Evolutionary conservation across 2,113 vertebrate genomes (phyloP).

Genomic region (Etheostoma cragini): DNA sequence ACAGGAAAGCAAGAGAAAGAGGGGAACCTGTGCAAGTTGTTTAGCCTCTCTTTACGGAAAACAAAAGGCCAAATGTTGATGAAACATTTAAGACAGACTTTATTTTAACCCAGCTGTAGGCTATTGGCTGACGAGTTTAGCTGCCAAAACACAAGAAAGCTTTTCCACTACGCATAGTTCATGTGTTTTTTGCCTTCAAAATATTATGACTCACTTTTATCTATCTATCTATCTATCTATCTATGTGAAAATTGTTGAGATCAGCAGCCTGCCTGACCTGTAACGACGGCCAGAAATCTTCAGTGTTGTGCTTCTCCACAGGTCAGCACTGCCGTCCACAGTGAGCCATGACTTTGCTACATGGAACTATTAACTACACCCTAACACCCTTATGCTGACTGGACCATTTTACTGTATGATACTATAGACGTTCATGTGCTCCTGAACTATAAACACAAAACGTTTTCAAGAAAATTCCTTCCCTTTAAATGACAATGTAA

Average conservation of each 20-base stretch:
- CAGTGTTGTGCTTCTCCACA: slow-evolving; percentile 33
- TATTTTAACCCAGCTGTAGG: slow-evolving; percentile 48
- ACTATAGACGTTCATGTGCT: neutral
- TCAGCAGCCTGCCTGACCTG: slow-evolving; percentile 54
- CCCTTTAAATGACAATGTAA: neutral
- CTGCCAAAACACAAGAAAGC: slow-evolving; percentile 41
- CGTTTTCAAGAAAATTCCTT: neutral
- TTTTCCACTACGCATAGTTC: slow-evolving; percentile 18
- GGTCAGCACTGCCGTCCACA: slow-evolving; percentile 48
- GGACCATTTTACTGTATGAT: neutral
- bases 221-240: slow-evolving; percentile 23
- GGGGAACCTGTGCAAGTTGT: slow-evolving; percentile 4
- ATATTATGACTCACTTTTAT: slow-evolving; percentile 8
- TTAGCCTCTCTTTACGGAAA: slow-evolving; percentile 51
- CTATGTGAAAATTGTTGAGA: slow-evolving; percentile 22
- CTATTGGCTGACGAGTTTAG: slow-evolving; percentile 25
- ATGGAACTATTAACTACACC: slow-evolving; percentile 35
- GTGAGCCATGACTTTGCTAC: slow-evolving; percentile 47
- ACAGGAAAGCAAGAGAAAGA: slow-evolving; percentile 29
- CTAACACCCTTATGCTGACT: slow-evolving; percentile 30
- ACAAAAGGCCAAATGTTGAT: slow-evolving; percentile 61
- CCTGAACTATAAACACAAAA: slow-evolving; percentile 13
- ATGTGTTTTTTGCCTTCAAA: slow-evolving; percentile 12
- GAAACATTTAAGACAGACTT: slow-evolving; percentile 66
- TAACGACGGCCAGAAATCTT: slow-evolving; percentile 42